These are phyloP conservation scores for Pseudochromis fuscus DNA, from an alignment of 2,797 vertebrate species.

Conservation along the genomic window DNA sequence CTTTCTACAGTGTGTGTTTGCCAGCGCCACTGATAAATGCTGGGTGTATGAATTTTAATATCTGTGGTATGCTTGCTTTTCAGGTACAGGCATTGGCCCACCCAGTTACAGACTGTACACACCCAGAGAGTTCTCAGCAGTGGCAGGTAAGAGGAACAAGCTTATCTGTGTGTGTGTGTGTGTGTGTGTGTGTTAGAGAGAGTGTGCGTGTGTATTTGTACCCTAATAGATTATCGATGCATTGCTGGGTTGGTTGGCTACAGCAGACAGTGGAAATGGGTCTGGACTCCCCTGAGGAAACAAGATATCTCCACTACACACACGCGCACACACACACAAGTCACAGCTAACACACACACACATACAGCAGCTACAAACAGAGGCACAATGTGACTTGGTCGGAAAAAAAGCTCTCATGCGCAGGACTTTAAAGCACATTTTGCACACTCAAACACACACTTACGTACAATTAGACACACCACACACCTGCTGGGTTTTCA, in stretches of 20 bases:
- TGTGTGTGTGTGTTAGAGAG: conserved; percentile 33
- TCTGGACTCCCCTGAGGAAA: conserved; percentile 76
- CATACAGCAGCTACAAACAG: conserved; percentile 41
- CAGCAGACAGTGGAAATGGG: conserved; percentile 81
- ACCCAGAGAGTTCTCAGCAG: conserved; percentile 32
- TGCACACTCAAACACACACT: conserved; percentile 62
- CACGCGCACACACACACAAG: conserved; percentile 43
- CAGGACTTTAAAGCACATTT: conserved; percentile 67
- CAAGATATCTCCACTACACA: conserved; percentile 69
- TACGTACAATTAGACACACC: conserved; percentile 71
- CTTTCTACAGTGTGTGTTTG: background rate
- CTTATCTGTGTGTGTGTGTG: conserved; percentile 21
- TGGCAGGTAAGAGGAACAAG: conserved; percentile 65
- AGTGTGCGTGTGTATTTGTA: conserved; percentile 34
- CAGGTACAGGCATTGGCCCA: conserved; percentile 49
- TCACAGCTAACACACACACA: too few species aligned
- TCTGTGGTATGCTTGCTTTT: conserved; percentile 55
- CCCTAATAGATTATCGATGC: conserved; percentile 84
- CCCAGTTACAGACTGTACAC: conserved; percentile 35
- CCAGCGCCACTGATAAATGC: conserved; percentile 9
- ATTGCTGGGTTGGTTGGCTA: conserved; percentile 72
- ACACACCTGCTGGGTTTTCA: conserved; percentile 78
- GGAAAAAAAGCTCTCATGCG: conserved; percentile 20
- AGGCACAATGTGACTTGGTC: conserved; percentile 50
- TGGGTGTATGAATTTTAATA: conserved; percentile 36